These are phyloP conservation scores for Lochmaea crataegi DNA, from an alignment of 2,888 invertebrate genomes.

Conservation along the genomic window DNA sequence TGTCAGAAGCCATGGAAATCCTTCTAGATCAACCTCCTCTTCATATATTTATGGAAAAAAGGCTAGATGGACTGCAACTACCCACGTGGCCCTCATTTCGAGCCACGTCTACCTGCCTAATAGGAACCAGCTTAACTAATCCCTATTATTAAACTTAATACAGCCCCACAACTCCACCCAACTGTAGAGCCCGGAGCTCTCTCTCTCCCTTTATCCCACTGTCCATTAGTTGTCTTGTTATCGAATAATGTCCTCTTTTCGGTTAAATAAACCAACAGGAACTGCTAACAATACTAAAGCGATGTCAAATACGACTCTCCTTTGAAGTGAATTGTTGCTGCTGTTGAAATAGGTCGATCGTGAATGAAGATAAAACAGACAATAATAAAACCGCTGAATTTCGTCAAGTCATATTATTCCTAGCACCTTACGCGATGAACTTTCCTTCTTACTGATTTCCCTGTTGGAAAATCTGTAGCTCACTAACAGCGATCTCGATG, in stretches of 20 bases:
- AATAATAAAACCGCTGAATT: too few relatives aligned
- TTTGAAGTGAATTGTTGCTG: neutral
- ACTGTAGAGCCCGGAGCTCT: neutral
- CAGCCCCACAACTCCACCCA: neutral
- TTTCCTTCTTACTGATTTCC: slow-evolving; percentile 18
- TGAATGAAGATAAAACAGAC: neutral
- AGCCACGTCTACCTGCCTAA: too few relatives aligned
- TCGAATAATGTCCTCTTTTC: too few relatives aligned
- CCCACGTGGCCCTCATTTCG: too few relatives aligned
- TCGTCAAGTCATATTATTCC: neutral
- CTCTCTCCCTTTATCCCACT: slow-evolving; percentile 11
- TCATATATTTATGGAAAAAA: too few relatives aligned
- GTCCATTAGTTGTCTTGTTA: slow-evolving; percentile 23
- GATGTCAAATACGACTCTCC: neutral
- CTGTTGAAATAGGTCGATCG: neutral
- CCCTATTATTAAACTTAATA: neutral
- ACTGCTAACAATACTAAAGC: neutral
- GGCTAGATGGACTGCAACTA: too few relatives aligned
- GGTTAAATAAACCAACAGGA: neutral
- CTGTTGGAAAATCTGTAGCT: slow-evolving; percentile 30
- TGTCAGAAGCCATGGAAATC: too few relatives aligned
- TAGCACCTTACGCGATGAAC: slow-evolving; percentile 15
- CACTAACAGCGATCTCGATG: slow-evolving; percentile 22
- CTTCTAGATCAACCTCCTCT: too few relatives aligned
- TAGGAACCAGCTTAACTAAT: neutral